A percentile compares a stretch with the other conserved stretches of the same genome.
Conservation (phyloP, 2,888 invertebrate genomes). For the Myathropa florea region DNA sequence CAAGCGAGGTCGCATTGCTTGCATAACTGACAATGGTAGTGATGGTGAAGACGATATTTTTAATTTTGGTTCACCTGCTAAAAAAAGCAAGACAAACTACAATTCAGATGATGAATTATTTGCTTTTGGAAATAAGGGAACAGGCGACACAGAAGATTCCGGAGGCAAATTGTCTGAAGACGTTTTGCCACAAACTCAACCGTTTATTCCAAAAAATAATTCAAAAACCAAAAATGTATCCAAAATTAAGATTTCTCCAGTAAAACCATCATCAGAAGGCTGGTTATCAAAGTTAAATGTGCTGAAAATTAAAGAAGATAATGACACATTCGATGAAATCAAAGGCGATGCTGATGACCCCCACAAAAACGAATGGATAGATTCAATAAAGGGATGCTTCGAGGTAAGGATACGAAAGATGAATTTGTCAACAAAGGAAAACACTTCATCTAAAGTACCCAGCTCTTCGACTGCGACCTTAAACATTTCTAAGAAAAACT, state of each 20-base stretch:
- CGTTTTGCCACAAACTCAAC: conserved; percentile 71
- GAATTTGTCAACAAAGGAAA: conserved; percentile 61
- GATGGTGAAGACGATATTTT: conserved; percentile 76
- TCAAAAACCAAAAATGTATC: conserved; percentile 32
- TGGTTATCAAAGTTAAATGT: conserved; percentile 75
- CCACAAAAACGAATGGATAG: conserved; percentile 74
- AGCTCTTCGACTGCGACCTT: conserved; percentile 32
- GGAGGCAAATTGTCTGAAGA: conserved; percentile 59
- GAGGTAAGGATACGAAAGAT: conserved; percentile 74
- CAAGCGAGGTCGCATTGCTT: conserved; percentile 75
- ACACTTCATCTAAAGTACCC: conserved; percentile 35
- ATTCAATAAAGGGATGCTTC: conserved; percentile 75
- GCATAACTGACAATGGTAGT: conserved; percentile 74
- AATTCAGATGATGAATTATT: conserved; percentile 72
- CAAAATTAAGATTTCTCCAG: conserved; percentile 72
- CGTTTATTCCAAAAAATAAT: conserved; percentile 63
- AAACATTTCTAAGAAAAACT: conserved; percentile 74
- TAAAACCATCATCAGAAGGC: conserved; percentile 73
- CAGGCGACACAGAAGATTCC: not conserved
- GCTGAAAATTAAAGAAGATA: conserved; percentile 62
- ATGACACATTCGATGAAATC: conserved; percentile 46
- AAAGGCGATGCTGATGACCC: conserved; percentile 57
- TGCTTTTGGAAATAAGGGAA: conserved; percentile 64
- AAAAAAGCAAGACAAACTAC: conserved; percentile 48
- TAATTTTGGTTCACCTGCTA: conserved; percentile 73